A percentile compares a stretch with the other conserved stretches of the same genome.
phyloP scores from a whole-genome alignment of 2,113 vertebrate species.

The Pantherophis guttatus region DNA sequence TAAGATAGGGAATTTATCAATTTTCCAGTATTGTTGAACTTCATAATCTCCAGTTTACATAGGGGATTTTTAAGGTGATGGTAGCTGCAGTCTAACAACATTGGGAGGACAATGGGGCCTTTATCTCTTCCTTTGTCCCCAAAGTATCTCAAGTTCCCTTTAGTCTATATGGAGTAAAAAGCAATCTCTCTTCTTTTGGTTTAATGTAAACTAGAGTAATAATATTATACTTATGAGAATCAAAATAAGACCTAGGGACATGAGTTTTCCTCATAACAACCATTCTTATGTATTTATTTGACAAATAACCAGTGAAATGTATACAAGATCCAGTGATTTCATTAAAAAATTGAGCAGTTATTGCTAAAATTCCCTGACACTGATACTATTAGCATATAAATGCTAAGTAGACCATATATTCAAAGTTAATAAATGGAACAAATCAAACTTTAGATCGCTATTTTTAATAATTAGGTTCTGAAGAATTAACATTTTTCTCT shows the following conservation, averaged over 20 bases:
- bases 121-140: background rate
- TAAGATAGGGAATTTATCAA: background rate
- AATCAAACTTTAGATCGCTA: background rate
- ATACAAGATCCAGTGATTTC: background rate
- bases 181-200: background rate
- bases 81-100: background rate
- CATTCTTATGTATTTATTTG: background rate
- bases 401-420: background rate
- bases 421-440: background rate
- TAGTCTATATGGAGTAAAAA: background rate
- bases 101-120: background rate
- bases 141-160: background rate
- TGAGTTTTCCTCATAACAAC: background rate
- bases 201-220: background rate
- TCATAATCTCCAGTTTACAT: background rate
- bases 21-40: background rate
- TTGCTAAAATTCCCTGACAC: background rate
- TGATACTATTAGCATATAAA: background rate
- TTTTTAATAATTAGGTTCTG: background rate
- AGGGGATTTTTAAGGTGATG: background rate
- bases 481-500: background rate
- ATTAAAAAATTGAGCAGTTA: background rate
- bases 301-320: background rate
- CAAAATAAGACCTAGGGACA: background rate
- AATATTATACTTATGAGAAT: background rate